A percentile compares a stretch with the other conserved stretches of the same genome.
These are phyloP conservation scores for Monomorium pharaonis DNA, from an alignment of 1,140 invertebrate species.

Conservation along the genomic window DNA sequence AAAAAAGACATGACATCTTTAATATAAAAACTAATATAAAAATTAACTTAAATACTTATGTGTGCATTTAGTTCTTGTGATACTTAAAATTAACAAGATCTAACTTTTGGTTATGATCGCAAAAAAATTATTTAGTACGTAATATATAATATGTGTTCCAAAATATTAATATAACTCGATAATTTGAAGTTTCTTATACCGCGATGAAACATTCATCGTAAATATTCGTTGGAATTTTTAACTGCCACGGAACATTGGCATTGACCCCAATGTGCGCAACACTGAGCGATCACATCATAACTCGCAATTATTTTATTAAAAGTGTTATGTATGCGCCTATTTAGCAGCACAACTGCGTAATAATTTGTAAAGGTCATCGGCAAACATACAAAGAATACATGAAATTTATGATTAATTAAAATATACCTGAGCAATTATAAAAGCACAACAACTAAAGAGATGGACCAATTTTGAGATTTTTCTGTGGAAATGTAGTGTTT, in stretches of 20 bases:
- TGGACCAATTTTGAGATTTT: neutral
- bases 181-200: neutral
- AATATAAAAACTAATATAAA: neutral
- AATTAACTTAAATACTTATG: neutral
- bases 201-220: neutral
- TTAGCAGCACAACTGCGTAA: neutral
- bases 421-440: neutral
- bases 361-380: neutral
- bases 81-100: neutral
- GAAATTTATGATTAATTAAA: neutral
- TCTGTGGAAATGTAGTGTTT: neutral
- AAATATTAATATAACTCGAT: neutral
- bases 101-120: neutral
- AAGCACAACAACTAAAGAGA: neutral
- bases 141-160: neutral
- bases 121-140: neutral
- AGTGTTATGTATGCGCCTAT: conserved; percentile 14
- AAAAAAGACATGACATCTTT: neutral
- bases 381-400: neutral
- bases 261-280: conserved; percentile 59
- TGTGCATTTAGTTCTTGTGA: neutral
- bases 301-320: conserved; percentile 60
- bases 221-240: conserved; percentile 32
- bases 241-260: conserved; percentile 46
- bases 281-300: conserved; percentile 38